Evolutionary conservation across 2,888 invertebrate genomes (phyloP), one percentile per base, ranked within the genome.

Genomic region (Acrobasis consociella): DNA sequence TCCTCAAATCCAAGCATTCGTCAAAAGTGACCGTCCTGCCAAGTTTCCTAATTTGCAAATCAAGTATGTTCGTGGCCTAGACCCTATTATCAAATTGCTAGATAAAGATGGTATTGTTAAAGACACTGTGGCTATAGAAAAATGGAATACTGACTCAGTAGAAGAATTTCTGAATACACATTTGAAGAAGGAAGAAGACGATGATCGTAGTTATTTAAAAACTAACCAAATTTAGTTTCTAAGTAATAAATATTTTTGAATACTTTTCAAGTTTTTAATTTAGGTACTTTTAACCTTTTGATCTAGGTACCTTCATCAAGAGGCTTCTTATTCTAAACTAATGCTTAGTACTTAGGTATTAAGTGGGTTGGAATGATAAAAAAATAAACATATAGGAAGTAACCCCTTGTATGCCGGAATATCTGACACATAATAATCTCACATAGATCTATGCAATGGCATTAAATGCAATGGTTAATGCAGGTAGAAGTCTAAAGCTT

Each of bases 141-240:
- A 99, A 82, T 99, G 99, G 99, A 97, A 99, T 86, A 99, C 99
- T 0, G 99, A 99, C 86, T 97, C 99, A 0, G 97, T 99, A 3
- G 97, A 98, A 82, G 99, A 99, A 85, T 99, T 99, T 90, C 94
- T 99, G 71, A 96, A 96, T 72, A 97, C 98, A 46, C 97, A 98
- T 94, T 94, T 99, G 69, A 94, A 93, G 39, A 93, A 94, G 62
- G 93, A 93, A 67, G 93, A 93, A 51, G 93, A 94, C 61, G 93
- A 94, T 68, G 91, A 91, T 67, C 84, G 76, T 50, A 92, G 94
- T 79, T 95, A 93, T 89, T 93, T 93, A 78, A 93, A 91, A 83
- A 94, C 94, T 16, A 95, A 95, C 83, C 83, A 91, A 85, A 89
- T 94, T 69, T 94, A 86, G 85, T 66, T 65, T 22, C 46, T 62